Conservation (phyloP, 2,113 vertebrate species). For the Odocoileus hemionus region DNA sequence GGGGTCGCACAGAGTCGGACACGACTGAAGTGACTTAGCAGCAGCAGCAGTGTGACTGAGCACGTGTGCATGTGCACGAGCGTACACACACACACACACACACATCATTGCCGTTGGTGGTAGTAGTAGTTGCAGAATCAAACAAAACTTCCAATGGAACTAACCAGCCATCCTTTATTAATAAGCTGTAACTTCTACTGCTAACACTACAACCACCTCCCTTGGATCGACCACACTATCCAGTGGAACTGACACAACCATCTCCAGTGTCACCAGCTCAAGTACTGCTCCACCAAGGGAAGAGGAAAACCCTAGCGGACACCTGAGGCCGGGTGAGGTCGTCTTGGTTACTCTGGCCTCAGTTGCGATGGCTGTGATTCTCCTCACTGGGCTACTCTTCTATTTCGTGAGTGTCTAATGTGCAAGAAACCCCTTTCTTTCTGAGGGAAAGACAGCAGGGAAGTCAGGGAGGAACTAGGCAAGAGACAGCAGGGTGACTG, state of each 20-base stretch:
- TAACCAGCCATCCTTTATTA: neutral
- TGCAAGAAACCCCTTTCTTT: neutral
- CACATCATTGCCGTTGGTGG: neutral
- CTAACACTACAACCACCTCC: neutral
- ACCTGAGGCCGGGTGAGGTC: neutral
- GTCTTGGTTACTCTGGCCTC: neutral
- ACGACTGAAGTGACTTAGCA: no score
- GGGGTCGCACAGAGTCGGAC: no score
- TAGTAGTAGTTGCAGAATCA: neutral
- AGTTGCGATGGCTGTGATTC: neutral
- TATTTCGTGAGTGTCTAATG: neutral
- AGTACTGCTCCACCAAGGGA: neutral
- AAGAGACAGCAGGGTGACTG: neutral
- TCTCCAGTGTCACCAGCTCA: neutral
- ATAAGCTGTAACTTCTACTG: neutral
- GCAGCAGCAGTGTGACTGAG: neutral
- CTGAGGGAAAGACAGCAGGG: neutral
- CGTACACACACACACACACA: neutral
- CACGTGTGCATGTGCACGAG: accelerated
- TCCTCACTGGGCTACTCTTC: neutral
- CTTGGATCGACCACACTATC: neutral
- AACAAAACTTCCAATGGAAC: neutral
- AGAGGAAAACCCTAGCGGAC: neutral
- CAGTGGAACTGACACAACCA: neutral
- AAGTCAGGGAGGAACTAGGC: neutral